Conservation (phyloP, 2,888 invertebrate genomes). For the Drosophila silvestris region DNA sequence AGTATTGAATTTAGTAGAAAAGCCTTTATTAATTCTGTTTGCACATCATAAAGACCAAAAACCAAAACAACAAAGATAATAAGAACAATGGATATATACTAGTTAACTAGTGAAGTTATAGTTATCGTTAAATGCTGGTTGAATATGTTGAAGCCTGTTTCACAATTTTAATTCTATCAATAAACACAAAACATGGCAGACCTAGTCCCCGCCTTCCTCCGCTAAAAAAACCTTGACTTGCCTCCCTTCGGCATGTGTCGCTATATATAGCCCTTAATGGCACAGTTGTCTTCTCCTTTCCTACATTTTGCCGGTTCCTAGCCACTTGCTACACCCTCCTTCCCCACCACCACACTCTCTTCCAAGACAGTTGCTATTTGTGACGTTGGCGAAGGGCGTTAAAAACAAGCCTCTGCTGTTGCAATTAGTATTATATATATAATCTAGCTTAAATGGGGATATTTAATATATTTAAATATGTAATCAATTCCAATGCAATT, state of each 20-base stretch:
- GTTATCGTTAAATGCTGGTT: conserved; percentile 3
- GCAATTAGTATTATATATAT: background rate
- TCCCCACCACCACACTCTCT: background rate
- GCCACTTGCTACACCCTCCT: conserved; percentile 30
- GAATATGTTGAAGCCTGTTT: conserved; percentile 17
- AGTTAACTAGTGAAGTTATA: background rate
- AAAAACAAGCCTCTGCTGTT: background rate
- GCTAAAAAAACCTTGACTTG: background rate
- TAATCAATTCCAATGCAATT: background rate
- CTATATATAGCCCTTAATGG: conserved; percentile 27
- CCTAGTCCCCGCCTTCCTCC: too few species aligned
- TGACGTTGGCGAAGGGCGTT: conserved; percentile 29
- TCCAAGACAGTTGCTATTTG: conserved; percentile 52
- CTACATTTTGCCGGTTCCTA: conserved; percentile 13
- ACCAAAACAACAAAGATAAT: conserved; percentile 34
- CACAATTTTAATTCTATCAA: conserved; percentile 19
- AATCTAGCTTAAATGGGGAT: conserved; percentile 26
- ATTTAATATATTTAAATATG: background rate
- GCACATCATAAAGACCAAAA: conserved; percentile 24
- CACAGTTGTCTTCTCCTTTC: background rate
- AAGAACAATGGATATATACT: conserved; percentile 44
- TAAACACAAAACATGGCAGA: conserved; percentile 5
- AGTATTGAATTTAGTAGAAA: conserved; percentile 21
- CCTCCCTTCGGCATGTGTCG: background rate
- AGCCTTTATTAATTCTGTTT: conserved; percentile 34